These are phyloP conservation scores for Tethya wilhelma DNA, from an alignment of 37 sponge, comb jelly and placozoan species.

Conservation along the genomic window DNA sequence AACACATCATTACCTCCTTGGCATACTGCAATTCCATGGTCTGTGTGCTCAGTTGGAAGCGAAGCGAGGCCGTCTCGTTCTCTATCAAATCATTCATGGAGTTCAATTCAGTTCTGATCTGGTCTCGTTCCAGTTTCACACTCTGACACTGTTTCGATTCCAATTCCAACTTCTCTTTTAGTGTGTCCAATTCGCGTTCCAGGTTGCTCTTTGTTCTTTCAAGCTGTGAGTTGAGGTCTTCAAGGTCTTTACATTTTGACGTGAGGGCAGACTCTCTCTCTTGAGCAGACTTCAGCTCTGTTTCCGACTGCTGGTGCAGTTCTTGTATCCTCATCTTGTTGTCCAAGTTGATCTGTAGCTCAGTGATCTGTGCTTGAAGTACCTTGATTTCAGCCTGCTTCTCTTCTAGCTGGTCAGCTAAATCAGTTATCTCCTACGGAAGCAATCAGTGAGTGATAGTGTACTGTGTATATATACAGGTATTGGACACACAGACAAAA, in stretches of 20 bases:
- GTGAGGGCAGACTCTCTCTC: conserved; percentile 13
- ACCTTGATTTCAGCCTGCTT: background rate
- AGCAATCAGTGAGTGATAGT: background rate
- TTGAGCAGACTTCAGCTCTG: background rate
- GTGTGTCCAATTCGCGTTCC: conserved; percentile 1
- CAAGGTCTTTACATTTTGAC: background rate
- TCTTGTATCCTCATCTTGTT: conserved; percentile 2
- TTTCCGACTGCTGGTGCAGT: conserved; percentile 5
- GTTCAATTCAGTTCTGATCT: conserved; percentile 27
- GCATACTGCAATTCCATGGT: conserved; percentile 56
- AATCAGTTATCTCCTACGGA: conserved; percentile 15
- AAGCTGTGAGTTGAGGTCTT: background rate
- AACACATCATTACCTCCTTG: conserved; percentile 50
- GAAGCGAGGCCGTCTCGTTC: conserved; percentile 47
- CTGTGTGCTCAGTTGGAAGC: conserved; percentile 68
- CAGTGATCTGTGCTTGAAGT: background rate
- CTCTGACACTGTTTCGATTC: conserved; percentile 1
- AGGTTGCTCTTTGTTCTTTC: background rate
- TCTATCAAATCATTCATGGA: conserved; percentile 41
- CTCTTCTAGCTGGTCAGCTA: conserved; percentile 1
- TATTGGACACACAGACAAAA: background rate
- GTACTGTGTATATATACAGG: background rate
- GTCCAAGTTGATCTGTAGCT: background rate
- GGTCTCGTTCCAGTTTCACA: conserved; percentile 49
- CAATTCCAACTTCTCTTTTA: conserved; percentile 16